Conservation (phyloP, 35 echinoderm and acorn worm species). For the Lytechinus pictus region DNA sequence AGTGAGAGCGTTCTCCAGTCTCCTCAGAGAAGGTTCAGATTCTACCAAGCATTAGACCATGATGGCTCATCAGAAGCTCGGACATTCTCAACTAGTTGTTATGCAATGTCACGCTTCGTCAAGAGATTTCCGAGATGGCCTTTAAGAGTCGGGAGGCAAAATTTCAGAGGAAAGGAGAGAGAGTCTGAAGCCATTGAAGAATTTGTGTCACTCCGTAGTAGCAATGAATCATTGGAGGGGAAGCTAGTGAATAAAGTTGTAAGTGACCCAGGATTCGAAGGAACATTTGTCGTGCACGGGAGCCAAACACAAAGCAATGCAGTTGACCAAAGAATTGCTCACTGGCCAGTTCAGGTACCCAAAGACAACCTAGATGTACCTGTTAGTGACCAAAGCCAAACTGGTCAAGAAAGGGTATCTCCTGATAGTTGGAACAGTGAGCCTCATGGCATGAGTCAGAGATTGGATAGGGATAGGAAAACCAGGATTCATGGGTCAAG, state of each 20-base stretch:
- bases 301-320: neutral
- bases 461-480: too few relatives aligned
- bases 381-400: neutral
- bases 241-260: neutral
- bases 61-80: neutral
- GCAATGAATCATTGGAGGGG: neutral
- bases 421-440: neutral
- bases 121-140: neutral
- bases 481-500: too few relatives aligned
- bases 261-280: neutral
- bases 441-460: neutral
- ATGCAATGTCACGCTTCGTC: neutral
- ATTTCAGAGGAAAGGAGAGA: neutral
- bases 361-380: neutral
- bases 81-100: neutral
- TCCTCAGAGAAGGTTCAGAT: neutral
- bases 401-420: neutral
- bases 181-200: neutral
- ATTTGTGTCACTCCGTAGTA: neutral
- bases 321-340: neutral
- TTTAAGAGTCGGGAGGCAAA: neutral
- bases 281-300: neutral
- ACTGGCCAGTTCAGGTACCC: neutral
- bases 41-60: neutral
- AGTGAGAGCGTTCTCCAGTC: neutral